Conservation (phyloP, 2,113 vertebrate genomes). For the Triplophysa dalaica region DNA sequence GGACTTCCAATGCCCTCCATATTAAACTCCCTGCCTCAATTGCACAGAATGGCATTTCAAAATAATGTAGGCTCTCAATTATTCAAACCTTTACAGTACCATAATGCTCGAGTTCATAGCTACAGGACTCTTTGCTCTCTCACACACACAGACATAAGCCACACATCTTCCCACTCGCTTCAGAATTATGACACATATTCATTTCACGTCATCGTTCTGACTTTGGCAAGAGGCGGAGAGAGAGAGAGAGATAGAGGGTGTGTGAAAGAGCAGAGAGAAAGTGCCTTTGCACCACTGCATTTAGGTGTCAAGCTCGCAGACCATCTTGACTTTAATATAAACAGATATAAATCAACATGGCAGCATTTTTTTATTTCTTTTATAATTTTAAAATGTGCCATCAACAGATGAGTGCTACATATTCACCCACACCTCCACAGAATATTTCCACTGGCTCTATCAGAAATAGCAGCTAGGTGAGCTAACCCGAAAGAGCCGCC, state of each 20-base stretch:
- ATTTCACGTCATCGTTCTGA: conserved; percentile 77
- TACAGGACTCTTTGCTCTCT: conserved; percentile 33
- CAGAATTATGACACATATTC: conserved; percentile 76
- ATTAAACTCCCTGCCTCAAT: conserved; percentile 69
- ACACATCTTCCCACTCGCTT: conserved; percentile 72
- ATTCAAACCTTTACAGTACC: conserved; percentile 67
- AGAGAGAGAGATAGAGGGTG: conserved; percentile 13
- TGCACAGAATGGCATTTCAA: conserved; percentile 72
- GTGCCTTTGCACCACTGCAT: conserved; percentile 71
- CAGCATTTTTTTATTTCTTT: conserved; percentile 63
- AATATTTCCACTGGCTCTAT: conserved; percentile 71
- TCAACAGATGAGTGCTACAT: conserved; percentile 76
- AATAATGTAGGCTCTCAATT: conserved; percentile 74
- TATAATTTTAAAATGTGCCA: conserved; percentile 62
- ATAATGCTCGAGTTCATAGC: conserved; percentile 68
- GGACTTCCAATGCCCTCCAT: conserved; percentile 68
- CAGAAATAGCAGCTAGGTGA: conserved; percentile 75
- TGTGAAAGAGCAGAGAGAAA: conserved; percentile 44
- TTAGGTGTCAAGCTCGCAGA: conserved; percentile 75
- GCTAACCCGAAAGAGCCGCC: conserved; percentile 62
- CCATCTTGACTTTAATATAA: conserved; percentile 82
- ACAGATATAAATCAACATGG: conserved; percentile 83
- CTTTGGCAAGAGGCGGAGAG: conserved; percentile 67
- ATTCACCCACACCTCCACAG: conserved; percentile 76
- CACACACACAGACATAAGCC: conserved; percentile 56